These are phyloP conservation scores for Elysia chlorotica DNA, from an alignment of 1,140 invertebrate genomes.

Conservation along the genomic window DNA sequence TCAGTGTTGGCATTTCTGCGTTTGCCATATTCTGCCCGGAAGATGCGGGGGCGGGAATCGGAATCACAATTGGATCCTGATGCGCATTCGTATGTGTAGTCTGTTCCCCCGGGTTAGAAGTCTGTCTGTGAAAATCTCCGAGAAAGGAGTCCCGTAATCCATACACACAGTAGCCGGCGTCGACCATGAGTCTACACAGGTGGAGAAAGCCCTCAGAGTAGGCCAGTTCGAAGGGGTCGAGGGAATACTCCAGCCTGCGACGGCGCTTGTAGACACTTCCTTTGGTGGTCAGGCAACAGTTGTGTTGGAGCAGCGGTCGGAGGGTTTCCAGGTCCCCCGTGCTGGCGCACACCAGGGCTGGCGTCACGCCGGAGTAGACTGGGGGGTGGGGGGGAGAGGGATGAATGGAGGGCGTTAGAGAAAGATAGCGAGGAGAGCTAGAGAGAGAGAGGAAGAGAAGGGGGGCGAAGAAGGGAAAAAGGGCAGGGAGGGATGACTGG, in stretches of 20 bases:
- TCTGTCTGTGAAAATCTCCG: too few relatives aligned
- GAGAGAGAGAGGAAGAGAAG: background rate
- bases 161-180: background rate
- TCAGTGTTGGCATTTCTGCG: too few relatives aligned
- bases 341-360: constrained; percentile 15
- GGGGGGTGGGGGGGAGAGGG: background rate
- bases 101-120: too few relatives aligned
- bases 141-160: too few relatives aligned
- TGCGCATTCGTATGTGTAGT: too few relatives aligned
- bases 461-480: background rate
- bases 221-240: constrained; percentile 34
- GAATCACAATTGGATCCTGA: too few relatives aligned
- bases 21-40: too few relatives aligned
- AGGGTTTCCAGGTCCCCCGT: constrained; percentile 2
- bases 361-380: constrained; percentile 14
- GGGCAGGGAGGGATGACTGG: background rate
- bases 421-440: background rate
- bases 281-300: constrained; percentile 19
- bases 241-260: constrained; percentile 20
- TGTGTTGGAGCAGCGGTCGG: constrained; percentile 23
- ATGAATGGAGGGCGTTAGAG: background rate
- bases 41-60: too few relatives aligned
- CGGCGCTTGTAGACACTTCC: constrained; percentile 20
- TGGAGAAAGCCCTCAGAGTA: constrained; percentile 13
- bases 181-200: constrained; percentile 5